These are phyloP conservation scores for Ecdyonurus torrentis DNA, from an alignment of 2,888 invertebrate species.

Conservation along the genomic window DNA sequence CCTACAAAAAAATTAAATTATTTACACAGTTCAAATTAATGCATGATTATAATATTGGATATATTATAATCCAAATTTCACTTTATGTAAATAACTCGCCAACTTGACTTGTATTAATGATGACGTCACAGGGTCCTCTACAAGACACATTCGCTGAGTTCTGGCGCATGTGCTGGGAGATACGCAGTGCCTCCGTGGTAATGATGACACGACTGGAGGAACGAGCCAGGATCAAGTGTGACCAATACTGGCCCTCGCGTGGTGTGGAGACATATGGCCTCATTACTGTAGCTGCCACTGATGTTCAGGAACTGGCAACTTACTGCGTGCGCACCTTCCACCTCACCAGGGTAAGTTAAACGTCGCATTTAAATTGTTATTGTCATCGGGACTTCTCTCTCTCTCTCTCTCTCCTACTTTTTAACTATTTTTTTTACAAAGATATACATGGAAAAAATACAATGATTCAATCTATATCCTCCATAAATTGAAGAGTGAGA, in stretches of 20 bases:
- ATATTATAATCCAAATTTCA: no score
- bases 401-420: background rate
- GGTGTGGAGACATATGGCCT: conserved; percentile 90
- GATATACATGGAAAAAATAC: no score
- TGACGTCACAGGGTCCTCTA: conserved; percentile 61
- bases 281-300: conserved; percentile 85
- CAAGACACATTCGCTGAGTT: conserved; percentile 97
- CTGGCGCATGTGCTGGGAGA: conserved; percentile 99
- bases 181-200: conserved; percentile 83
- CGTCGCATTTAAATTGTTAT: background rate
- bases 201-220: conserved; percentile 99
- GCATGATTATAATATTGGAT: no score
- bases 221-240: conserved; percentile 88
- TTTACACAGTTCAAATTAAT: no score
- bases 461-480: no score
- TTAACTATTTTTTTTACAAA: background rate
- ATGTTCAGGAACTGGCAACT: conserved; percentile 92
- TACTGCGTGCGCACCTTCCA: conserved; percentile 97
- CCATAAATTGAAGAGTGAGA: no score
- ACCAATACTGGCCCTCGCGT: conserved; percentile 90
- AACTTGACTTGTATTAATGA: no score
- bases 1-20: no score
- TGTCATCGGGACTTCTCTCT: no score
- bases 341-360: conserved; percentile 41
- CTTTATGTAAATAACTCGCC: no score